Evolutionary conservation across 2,888 invertebrate genomes (phyloP).

Genomic region (Cataglyphis albicans): DNA sequence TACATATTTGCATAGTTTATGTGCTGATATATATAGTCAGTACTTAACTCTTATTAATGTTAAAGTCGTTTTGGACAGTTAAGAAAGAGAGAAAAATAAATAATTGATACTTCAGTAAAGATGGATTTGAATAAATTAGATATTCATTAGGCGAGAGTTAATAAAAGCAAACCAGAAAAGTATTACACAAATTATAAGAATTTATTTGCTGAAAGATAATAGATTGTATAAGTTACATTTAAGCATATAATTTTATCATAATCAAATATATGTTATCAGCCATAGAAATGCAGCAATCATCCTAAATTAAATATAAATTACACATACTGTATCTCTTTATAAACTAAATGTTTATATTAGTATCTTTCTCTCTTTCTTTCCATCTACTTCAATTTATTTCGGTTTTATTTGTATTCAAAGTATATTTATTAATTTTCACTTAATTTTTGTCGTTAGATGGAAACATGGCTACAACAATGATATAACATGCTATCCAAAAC

Average conservation of each 20-base stretch:
- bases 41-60: too few relatives aligned
- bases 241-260: constrained; percentile 32
- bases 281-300: constrained; percentile 77
- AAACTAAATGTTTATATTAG: constrained; percentile 60
- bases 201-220: constrained; percentile 26
- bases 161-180: background rate
- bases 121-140: background rate
- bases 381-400: constrained; percentile 30
- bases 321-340: background rate
- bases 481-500: constrained; percentile 46
- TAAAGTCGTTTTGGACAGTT: background rate
- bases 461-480: constrained; percentile 58
- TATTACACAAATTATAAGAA: constrained; percentile 20
- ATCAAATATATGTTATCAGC: constrained; percentile 13
- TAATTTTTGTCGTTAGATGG: constrained; percentile 43
- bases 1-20: background rate
- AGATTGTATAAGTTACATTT: constrained; percentile 55
- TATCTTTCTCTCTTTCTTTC: constrained; percentile 44
- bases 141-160: background rate
- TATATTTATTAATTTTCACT: constrained; percentile 57
- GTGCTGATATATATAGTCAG: constrained; percentile 7
- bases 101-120: background rate
- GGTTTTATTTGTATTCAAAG: constrained; percentile 20
- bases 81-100: background rate
- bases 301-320: constrained; percentile 52